phyloP scores from a whole-genome alignment of 2,113 vertebrate species.

The Semnornis frantzii region DNA sequence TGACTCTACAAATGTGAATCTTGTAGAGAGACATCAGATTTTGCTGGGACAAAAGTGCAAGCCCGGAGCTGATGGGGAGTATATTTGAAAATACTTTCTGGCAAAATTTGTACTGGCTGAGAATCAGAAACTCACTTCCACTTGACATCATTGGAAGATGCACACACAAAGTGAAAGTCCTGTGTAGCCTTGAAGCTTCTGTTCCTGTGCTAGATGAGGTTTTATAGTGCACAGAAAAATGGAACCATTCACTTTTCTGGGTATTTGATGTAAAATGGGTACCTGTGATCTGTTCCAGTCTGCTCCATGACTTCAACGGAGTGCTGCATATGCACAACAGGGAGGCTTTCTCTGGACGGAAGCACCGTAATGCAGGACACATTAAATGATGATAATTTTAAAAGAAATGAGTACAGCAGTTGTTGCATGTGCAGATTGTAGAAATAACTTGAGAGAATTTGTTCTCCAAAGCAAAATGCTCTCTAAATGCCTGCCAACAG shows the following conservation, averaged over 20 bases:
- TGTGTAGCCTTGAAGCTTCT: slow-evolving; percentile 20
- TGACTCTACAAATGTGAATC: neutral
- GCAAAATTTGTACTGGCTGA: neutral
- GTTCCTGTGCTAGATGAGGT: neutral
- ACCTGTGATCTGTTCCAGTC: neutral
- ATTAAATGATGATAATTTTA: neutral
- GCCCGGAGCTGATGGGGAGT: neutral
- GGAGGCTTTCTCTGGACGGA: neutral
- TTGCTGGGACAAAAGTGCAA: neutral
- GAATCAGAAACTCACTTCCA: neutral
- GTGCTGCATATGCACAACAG: neutral
- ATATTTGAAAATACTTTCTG: neutral
- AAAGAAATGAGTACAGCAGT: neutral
- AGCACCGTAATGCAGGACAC: neutral
- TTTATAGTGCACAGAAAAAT: slow-evolving; percentile 5
- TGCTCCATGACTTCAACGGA: neutral
- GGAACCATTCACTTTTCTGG: slow-evolving; percentile 28
- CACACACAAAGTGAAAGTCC: neutral
- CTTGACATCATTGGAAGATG: slow-evolving; percentile 41
- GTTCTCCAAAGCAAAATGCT: neutral
- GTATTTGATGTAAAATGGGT: neutral
- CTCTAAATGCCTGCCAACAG: neutral
- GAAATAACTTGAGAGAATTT: neutral
- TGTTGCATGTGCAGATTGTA: neutral
- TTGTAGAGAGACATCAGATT: neutral